Evolutionary conservation across 2,888 invertebrate genomes (phyloP).

Genomic region (Polyommatus icarus): DNA sequence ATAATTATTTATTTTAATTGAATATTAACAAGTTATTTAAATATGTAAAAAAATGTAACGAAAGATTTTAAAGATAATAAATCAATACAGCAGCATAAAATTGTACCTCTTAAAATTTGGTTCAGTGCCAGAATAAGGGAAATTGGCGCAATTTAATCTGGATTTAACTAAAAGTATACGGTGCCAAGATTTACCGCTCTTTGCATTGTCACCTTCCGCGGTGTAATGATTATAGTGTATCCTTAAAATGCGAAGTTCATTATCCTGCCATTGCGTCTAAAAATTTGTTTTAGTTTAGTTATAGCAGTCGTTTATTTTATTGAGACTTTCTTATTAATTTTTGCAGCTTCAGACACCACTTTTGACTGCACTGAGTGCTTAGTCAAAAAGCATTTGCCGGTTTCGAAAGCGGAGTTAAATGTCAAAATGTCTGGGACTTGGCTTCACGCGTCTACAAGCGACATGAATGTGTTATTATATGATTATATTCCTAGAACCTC

Average conservation of each 20-base stretch:
- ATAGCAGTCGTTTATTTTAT: too few species aligned
- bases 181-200: slow-evolving; percentile 34
- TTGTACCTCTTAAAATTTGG: slow-evolving; percentile 25
- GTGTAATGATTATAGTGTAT: slow-evolving; percentile 1
- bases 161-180: slow-evolving; percentile 19
- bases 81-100: slow-evolving; percentile 14
- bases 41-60: not conserved
- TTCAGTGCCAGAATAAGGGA: slow-evolving; percentile 32
- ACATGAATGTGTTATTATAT: too few species aligned
- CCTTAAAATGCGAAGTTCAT: not conserved
- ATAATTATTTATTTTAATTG: not conserved
- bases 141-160: slow-evolving; percentile 33
- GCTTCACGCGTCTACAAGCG: too few species aligned
- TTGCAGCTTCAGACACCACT: too few species aligned
- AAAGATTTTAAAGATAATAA: slow-evolving; percentile 10
- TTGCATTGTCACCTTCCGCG: slow-evolving; percentile 11
- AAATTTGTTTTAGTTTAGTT: not conserved
- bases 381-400: too few species aligned
- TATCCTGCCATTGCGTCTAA: not conserved
- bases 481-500: too few species aligned
- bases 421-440: too few species aligned
- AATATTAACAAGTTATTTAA: not conserved
- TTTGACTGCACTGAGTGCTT: too few species aligned
- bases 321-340: too few species aligned
- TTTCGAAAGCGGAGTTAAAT: too few species aligned